Percentiles rank a stretch among this genome's conserved stretches.
phyloP scores from a whole-genome alignment of 2,113 vertebrate genomes.

The Rhadina sibilatrix region DNA sequence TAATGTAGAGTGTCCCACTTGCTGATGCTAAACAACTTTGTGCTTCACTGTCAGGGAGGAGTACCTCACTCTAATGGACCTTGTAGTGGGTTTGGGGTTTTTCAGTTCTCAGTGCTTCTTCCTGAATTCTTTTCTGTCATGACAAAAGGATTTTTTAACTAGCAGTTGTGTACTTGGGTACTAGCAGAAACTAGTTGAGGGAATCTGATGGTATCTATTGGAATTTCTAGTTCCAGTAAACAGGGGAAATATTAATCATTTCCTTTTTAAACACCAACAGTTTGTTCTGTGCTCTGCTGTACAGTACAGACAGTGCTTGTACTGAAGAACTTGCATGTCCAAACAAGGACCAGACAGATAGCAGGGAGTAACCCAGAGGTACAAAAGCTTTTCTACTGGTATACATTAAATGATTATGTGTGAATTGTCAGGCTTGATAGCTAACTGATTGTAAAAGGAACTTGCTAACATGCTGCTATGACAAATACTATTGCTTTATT shows the following conservation, averaged over 20 bases:
- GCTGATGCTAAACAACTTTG: neutral
- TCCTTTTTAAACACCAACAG: slow-evolving; percentile 29
- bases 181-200: neutral
- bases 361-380: neutral
- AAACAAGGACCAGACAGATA: slow-evolving; percentile 7
- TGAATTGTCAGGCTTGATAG: neutral
- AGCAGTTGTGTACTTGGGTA: neutral
- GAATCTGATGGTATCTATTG: neutral
- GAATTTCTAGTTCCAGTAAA: neutral
- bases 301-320: slow-evolving; percentile 23
- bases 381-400: neutral
- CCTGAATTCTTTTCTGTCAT: neutral
- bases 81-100: neutral
- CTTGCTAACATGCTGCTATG: neutral
- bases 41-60: neutral
- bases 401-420: neutral
- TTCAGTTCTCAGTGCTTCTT: neutral
- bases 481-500: slow-evolving; percentile 8
- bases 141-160: neutral
- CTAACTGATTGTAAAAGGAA: neutral
- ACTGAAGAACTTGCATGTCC: slow-evolving; percentile 3
- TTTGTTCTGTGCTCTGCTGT: slow-evolving; percentile 1
- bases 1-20: neutral
- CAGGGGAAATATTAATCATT: slow-evolving; percentile 21
- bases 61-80: neutral